Evolutionary conservation across 2,113 vertebrate species (phyloP).

Genomic region (Coptodon bakossiorum): DNA sequence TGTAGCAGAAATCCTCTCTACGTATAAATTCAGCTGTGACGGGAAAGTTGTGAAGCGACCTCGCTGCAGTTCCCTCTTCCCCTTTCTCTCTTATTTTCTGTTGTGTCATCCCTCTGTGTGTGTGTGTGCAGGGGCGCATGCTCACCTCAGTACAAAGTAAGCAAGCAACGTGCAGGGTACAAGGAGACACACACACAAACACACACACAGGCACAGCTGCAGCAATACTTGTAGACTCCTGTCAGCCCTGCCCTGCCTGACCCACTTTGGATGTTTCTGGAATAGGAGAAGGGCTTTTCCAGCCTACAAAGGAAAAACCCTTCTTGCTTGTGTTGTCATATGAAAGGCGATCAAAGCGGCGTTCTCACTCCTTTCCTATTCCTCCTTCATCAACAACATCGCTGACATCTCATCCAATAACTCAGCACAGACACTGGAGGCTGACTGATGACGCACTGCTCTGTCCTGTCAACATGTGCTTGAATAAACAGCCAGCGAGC

Average conservation of each 20-base stretch:
- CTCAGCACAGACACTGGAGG: background rate
- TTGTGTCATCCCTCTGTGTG: constrained; percentile 2
- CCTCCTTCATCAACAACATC: background rate
- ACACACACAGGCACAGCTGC: constrained; percentile 15
- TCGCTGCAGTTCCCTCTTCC: background rate
- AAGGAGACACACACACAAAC: constrained; percentile 13
- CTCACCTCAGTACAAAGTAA: constrained; percentile 1
- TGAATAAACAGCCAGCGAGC: background rate
- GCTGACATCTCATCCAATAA: constrained; percentile 1
- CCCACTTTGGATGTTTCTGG: constrained; percentile 63
- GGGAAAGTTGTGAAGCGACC: background rate
- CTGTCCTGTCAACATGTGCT: background rate
- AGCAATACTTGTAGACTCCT: constrained; percentile 17
- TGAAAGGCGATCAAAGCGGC: background rate
- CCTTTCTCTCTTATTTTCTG: background rate
- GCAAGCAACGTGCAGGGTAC: background rate
- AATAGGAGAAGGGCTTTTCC: constrained; percentile 53
- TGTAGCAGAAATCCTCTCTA: constrained; percentile 3
- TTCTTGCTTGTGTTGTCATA: background rate
- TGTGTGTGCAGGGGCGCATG: background rate
- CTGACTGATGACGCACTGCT: constrained; percentile 3
- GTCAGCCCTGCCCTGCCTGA: constrained; percentile 50
- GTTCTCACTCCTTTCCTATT: background rate
- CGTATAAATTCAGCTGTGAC: constrained; percentile 19
- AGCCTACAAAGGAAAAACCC: constrained; percentile 26